phyloP scores from a whole-genome alignment of 2,888 invertebrate genomes.

The Lagria hirta region DNA sequence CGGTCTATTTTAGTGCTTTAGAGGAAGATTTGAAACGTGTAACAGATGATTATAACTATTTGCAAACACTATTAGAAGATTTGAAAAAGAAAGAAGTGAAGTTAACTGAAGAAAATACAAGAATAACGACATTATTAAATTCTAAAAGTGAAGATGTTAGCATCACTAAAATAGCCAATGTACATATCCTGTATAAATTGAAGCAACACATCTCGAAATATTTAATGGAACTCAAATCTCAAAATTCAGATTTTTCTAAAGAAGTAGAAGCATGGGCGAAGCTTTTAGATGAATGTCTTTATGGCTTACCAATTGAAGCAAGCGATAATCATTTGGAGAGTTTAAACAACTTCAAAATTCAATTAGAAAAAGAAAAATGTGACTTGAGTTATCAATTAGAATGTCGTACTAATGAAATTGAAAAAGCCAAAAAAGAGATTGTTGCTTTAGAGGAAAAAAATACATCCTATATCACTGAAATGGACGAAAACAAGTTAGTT shows the following conservation, averaged over 20 bases:
- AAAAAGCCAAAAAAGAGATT: slow-evolving; percentile 28
- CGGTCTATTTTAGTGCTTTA: too few species aligned
- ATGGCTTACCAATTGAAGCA: too few species aligned
- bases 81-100: slow-evolving; percentile 13
- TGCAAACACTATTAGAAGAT: slow-evolving; percentile 27
- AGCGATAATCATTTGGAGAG: too few species aligned
- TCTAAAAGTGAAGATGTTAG: too few species aligned
- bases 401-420: slow-evolving; percentile 24
- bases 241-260: too few species aligned
- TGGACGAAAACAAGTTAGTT: slow-evolving; percentile 1
- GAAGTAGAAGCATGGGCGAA: too few species aligned
- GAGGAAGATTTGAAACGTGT: slow-evolving; percentile 29
- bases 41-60: slow-evolving; percentile 27
- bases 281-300: too few species aligned
- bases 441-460: slow-evolving; percentile 13
- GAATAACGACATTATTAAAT: slow-evolving; percentile 10
- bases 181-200: slow-evolving; percentile 26
- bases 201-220: slow-evolving; percentile 29
- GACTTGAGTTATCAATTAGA: slow-evolving; percentile 32
- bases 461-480: neutral
- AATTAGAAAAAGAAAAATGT: slow-evolving; percentile 38
- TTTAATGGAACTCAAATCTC: too few species aligned
- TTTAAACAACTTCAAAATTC: too few species aligned
- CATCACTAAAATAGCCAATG: neutral
- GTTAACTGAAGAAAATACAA: slow-evolving; percentile 15